These are phyloP conservation scores for Acromyrmex echinatior DNA, from an alignment of 1,140 invertebrate genomes.

Conservation along the genomic window DNA sequence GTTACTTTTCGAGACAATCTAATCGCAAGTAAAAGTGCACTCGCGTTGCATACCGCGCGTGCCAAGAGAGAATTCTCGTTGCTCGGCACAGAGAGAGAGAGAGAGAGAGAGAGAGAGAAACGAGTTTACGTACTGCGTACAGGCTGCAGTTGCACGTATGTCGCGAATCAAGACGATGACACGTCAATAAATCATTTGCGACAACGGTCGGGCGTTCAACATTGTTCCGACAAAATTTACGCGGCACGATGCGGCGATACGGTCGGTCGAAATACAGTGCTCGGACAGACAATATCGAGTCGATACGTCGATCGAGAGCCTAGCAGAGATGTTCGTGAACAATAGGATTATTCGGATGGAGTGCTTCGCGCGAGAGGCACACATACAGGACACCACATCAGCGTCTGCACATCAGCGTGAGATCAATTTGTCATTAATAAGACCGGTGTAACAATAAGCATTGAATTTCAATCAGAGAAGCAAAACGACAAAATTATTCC, in stretches of 20 bases:
- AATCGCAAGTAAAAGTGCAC: conserved; percentile 69
- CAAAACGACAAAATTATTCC: neutral
- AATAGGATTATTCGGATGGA: conserved; percentile 47
- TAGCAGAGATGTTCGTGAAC: conserved; percentile 20
- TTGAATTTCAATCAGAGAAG: neutral
- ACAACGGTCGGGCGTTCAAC: conserved; percentile 26
- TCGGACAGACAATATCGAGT: conserved; percentile 32
- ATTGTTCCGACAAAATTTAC: conserved; percentile 49
- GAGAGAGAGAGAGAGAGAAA: conserved; percentile 22
- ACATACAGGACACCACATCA: neutral
- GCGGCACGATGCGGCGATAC: conserved; percentile 17
- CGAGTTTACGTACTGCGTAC: conserved; percentile 50
- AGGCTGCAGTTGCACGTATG: conserved; percentile 41
- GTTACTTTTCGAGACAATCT: conserved; percentile 58
- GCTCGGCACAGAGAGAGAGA: neutral
- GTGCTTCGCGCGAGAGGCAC: conserved; percentile 29
- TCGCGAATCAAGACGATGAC: conserved; percentile 75
- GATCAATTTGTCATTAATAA: conserved; percentile 34
- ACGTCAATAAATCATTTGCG: conserved; percentile 70
- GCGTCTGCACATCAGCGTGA: neutral
- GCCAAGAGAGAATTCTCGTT: neutral
- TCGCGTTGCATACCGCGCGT: conserved; percentile 62
- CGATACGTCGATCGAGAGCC: conserved; percentile 38
- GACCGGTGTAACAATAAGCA: neutral
- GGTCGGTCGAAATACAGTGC: conserved; percentile 7